Conservation (phyloP, 2,113 vertebrate genomes). For the Lepisosteus oculatus region DNA sequence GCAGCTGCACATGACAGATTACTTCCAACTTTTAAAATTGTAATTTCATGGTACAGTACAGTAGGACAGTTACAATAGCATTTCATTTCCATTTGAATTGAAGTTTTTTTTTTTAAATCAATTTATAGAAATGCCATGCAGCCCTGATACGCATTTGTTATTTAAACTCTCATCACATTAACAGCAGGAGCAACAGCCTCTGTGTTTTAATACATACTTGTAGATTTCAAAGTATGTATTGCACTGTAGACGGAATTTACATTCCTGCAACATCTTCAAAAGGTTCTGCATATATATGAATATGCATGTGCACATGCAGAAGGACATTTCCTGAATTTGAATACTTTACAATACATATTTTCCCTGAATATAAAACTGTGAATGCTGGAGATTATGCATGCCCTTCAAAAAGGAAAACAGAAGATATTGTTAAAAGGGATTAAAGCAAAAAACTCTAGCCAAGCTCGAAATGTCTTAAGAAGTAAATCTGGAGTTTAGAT, state of each 20-base stretch:
- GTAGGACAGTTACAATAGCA: neutral
- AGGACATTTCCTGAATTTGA: neutral
- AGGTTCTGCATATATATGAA: constrained; percentile 16
- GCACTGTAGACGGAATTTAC: constrained; percentile 13
- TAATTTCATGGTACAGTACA: constrained; percentile 5
- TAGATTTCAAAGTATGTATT: neutral
- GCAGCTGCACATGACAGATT: neutral
- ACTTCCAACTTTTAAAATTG: constrained; percentile 3
- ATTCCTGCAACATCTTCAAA: constrained; percentile 11
- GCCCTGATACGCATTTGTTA: neutral
- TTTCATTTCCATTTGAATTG: neutral
- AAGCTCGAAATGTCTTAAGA: too few species aligned
- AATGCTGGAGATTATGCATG: too few species aligned
- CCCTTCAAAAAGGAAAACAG: too few species aligned
- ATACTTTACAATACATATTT: neutral
- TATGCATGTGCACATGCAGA: constrained; percentile 17
- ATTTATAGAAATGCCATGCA: neutral
- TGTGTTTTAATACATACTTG: neutral
- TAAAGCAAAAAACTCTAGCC: too few species aligned
- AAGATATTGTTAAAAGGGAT: too few species aligned
- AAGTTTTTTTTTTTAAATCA: constrained; percentile 6
- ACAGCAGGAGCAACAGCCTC: neutral
- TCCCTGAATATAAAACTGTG: too few species aligned
- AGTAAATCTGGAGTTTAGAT: too few species aligned
- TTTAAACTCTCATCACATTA: constrained; percentile 11